phyloP scores from a whole-genome alignment of 2,797 vertebrate species.

The Acrossocheilus fasciatus region DNA sequence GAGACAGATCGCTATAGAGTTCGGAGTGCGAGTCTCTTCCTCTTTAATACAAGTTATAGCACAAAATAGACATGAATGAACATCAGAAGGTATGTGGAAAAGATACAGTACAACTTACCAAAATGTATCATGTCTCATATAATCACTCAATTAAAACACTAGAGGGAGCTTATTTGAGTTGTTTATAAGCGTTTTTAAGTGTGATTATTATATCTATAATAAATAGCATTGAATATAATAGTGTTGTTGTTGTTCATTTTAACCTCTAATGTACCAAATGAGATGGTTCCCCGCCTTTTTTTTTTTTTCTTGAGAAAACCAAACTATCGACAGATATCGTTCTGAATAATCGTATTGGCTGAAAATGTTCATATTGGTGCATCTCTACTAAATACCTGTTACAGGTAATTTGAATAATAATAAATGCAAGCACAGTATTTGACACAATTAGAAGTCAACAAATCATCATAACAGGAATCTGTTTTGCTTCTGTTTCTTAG shows the following conservation, averaged over 20 bases:
- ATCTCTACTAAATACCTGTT: background rate
- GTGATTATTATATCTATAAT: background rate
- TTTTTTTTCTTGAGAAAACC: background rate
- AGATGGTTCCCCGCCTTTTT: background rate
- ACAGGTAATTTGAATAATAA: too few relatives aligned
- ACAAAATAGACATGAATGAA: background rate
- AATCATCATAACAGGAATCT: background rate
- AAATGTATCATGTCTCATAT: background rate
- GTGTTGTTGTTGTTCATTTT: background rate
- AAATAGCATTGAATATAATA: background rate
- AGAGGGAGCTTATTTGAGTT: background rate
- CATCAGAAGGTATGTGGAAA: background rate
- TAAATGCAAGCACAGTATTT: background rate
- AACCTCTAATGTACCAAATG: background rate
- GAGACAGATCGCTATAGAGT: too few relatives aligned
- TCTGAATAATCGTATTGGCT: background rate
- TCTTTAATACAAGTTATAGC: background rate
- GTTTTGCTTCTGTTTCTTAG: constrained; percentile 67
- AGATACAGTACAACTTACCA: background rate
- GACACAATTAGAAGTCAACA: background rate
- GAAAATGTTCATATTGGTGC: background rate
- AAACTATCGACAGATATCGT: background rate
- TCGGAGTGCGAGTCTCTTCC: too few relatives aligned
- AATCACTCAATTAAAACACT: background rate
- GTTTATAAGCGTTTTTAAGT: background rate